A percentile compares a stretch with the other conserved stretches of the same genome.
phyloP scores from a whole-genome alignment of 2,113 vertebrate species.

The Takifugu flavidus region DNA sequence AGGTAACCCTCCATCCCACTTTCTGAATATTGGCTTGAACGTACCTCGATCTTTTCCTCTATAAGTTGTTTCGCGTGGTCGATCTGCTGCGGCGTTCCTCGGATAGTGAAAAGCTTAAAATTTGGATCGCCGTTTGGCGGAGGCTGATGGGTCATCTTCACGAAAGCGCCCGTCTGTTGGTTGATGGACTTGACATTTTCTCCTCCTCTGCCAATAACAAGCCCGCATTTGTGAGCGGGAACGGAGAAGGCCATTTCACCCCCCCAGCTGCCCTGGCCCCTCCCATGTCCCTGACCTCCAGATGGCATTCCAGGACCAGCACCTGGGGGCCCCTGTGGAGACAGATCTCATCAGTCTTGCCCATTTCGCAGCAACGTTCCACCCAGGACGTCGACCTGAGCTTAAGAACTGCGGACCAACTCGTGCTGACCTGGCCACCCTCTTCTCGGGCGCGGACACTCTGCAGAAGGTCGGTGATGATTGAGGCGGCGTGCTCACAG shows the following conservation, averaged over 20 bases:
- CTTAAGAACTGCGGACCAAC: background rate
- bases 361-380: background rate
- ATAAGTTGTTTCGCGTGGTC: conserved; percentile 94
- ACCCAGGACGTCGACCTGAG: background rate
- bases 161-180: conserved; percentile 90
- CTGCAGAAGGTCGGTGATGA: conserved; percentile 89
- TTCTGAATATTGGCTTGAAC: background rate
- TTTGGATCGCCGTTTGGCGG: conserved; percentile 90
- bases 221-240: conserved; percentile 92
- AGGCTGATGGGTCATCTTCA: conserved; percentile 88
- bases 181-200: conserved; percentile 93
- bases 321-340: conserved; percentile 78
- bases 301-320: conserved; percentile 83
- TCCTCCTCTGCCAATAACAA: conserved; percentile 89
- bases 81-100: conserved; percentile 87
- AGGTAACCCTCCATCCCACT: background rate
- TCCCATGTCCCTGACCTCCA: conserved; percentile 81
- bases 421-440: conserved; percentile 48
- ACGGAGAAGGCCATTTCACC: conserved; percentile 91
- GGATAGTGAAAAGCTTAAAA: conserved; percentile 89
- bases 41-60: conserved; percentile 91
- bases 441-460: conserved; percentile 81
- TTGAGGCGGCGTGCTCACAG: conserved; percentile 88
- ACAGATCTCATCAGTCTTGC: background rate
- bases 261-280: conserved; percentile 86